These are phyloP conservation scores for Oikopleura dioica DNA, from an alignment of 23 tunicate genomes.

Conservation along the genomic window DNA sequence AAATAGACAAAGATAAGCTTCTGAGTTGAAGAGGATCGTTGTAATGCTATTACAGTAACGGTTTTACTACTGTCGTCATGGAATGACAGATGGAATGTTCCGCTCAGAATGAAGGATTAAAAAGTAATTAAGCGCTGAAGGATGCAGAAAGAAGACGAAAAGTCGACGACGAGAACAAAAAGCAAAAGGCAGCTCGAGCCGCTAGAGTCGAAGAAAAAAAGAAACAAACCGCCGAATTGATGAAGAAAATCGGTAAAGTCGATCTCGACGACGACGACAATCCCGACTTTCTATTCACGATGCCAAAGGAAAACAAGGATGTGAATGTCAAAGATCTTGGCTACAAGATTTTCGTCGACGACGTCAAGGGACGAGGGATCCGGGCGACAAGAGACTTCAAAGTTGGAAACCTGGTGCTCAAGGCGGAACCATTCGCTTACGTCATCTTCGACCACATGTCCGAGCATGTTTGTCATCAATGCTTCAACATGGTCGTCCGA, in stretches of 20 bases:
- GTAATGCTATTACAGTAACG: no score
- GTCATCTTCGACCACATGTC: conserved; percentile 39
- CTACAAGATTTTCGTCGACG: conserved; percentile 27
- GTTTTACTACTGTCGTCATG: no score
- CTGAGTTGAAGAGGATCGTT: no score
- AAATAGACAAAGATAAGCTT: no score
- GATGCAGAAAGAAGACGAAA: background rate
- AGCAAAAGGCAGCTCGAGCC: background rate
- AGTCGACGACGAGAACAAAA: background rate
- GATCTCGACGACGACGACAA: background rate
- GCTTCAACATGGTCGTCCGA: conserved; percentile 15
- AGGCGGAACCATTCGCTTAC: conserved; percentile 44
- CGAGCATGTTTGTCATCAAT: conserved; percentile 49
- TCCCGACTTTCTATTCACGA: background rate
- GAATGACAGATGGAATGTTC: no score
- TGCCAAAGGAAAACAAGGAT: background rate
- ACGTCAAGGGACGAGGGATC: conserved; percentile 64
- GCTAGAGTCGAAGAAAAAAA: background rate
- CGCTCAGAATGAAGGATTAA: no score
- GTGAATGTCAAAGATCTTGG: background rate
- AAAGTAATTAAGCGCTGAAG: no score
- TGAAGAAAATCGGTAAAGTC: background rate
- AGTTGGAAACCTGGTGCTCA: conserved; percentile 36
- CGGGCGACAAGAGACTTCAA: conserved; percentile 37
- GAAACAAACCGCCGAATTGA: background rate